A percentile compares a stretch with the other conserved stretches of the same genome.
Evolutionary conservation across 2,888 invertebrate species (phyloP).

Genomic region (Acrobeloides nanus): DNA sequence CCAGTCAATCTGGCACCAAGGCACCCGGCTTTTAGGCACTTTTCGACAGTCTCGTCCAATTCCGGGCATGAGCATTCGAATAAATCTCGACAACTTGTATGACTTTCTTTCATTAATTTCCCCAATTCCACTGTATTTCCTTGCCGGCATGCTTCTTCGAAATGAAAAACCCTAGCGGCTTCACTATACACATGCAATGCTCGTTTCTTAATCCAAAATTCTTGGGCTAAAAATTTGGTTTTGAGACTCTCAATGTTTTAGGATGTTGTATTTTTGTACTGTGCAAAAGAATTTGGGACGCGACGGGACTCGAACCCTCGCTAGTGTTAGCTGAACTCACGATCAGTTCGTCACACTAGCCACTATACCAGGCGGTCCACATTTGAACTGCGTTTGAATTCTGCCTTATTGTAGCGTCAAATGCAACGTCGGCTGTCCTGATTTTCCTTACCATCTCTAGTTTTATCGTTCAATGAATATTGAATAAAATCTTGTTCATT

Average conservation of each 20-base stretch:
- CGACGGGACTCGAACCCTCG: too few species aligned
- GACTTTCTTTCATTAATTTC: slow-evolving; percentile 77
- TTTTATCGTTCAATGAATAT: slow-evolving; percentile 25
- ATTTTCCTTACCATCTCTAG: slow-evolving; percentile 56
- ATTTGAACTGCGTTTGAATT: too few species aligned
- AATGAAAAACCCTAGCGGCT: slow-evolving; percentile 73
- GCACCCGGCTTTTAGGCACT: slow-evolving; percentile 46
- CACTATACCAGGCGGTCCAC: too few species aligned
- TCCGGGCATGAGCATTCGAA: slow-evolving; percentile 34
- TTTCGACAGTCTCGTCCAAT: slow-evolving; percentile 22
- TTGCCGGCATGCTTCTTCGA: slow-evolving; percentile 63
- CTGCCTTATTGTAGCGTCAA: too few species aligned
- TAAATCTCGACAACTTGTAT: slow-evolving; percentile 63
- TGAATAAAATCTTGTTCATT: slow-evolving; percentile 58
- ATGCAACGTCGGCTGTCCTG: too few species aligned
- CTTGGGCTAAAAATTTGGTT: slow-evolving; percentile 30
- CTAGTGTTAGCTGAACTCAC: too few species aligned
- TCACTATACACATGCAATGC: slow-evolving; percentile 78
- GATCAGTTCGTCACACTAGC: too few species aligned
- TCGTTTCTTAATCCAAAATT: slow-evolving; percentile 70
- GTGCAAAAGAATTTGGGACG: too few species aligned
- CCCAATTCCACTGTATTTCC: slow-evolving; percentile 58
- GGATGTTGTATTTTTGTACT: too few species aligned
- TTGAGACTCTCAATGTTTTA: slow-evolving; percentile 5
- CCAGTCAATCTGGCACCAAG: slow-evolving; percentile 86